Evolutionary conservation across 1,140 invertebrate species (phyloP).

Genomic region (Caenorhabditis briggsae): DNA sequence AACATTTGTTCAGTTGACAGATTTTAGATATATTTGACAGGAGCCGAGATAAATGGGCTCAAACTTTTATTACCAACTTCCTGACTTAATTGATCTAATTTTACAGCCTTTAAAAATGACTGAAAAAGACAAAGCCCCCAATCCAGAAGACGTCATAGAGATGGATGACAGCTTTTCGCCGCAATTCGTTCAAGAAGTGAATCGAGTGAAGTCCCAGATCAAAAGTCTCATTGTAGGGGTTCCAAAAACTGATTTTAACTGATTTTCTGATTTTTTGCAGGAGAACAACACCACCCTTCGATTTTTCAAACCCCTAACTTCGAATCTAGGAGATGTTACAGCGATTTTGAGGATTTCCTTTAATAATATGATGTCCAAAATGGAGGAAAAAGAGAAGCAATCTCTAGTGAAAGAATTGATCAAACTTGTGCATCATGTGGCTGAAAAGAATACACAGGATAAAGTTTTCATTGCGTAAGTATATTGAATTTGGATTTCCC

Average conservation of each 20-base stretch:
- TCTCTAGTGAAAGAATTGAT: slow-evolving; percentile 21
- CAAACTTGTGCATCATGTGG: slow-evolving; percentile 40
- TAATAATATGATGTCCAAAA: slow-evolving; percentile 22
- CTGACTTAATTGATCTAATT: no score
- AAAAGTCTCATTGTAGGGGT: neutral
- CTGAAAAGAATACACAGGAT: slow-evolving; percentile 22
- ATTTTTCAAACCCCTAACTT: neutral
- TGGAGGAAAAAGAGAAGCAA: slow-evolving; percentile 42
- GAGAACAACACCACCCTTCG: neutral
- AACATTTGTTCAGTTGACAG: no score
- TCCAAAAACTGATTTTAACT: neutral
- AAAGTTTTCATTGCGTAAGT: slow-evolving; percentile 3
- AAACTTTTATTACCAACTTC: no score
- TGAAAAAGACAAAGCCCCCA: neutral
- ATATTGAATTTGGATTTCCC: no score
- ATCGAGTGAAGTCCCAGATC: neutral
- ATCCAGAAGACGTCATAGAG: neutral
- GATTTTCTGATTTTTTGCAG: neutral
- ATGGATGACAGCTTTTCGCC: slow-evolving; percentile 16
- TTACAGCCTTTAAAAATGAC: neutral
- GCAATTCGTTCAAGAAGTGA: slow-evolving; percentile 15
- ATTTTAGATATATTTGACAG: no score
- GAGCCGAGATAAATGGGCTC: no score
- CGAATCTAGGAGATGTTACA: slow-evolving; percentile 2
- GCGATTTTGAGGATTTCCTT: neutral